These are phyloP conservation scores for Malacosoma neustria DNA, from an alignment of 2,888 invertebrate species.

Conservation along the genomic window DNA sequence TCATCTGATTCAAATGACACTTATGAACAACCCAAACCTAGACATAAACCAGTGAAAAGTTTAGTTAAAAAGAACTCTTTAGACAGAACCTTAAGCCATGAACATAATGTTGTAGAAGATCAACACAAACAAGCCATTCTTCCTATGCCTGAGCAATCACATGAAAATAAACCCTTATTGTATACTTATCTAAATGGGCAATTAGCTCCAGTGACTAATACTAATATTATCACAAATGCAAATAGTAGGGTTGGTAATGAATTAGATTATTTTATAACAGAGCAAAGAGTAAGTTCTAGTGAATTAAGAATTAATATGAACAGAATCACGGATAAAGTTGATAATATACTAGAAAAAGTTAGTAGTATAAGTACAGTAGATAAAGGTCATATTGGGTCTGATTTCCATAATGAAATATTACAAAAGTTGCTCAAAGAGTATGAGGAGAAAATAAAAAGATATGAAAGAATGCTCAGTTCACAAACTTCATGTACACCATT, in stretches of 20 bases:
- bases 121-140: conserved; percentile 15
- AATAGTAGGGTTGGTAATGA: conserved; percentile 23
- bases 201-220: conserved; percentile 33
- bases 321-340: conserved; percentile 51
- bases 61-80: conserved; percentile 23
- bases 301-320: conserved; percentile 56
- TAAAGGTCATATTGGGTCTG: conserved; percentile 13
- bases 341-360: conserved; percentile 38
- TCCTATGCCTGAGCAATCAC: conserved; percentile 15
- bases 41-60: conserved; percentile 39
- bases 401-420: conserved; percentile 37
- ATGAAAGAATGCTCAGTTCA: conserved; percentile 41
- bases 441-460: conserved; percentile 54
- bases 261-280: conserved; percentile 39
- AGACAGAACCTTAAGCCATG: conserved; percentile 24
- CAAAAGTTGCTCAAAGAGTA: conserved; percentile 52
- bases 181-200: conserved; percentile 26
- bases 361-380: conserved; percentile 23
- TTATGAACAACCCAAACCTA: conserved; percentile 27
- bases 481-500: conserved; percentile 9
- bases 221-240: conserved; percentile 18
- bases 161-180: conserved; percentile 16
- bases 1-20: conserved; percentile 47
- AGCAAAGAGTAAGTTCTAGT: conserved; percentile 56
- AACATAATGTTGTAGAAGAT: conserved; percentile 19